Conservation (phyloP, 2,797 vertebrate genomes). For the Esox masquinongy region DNA sequence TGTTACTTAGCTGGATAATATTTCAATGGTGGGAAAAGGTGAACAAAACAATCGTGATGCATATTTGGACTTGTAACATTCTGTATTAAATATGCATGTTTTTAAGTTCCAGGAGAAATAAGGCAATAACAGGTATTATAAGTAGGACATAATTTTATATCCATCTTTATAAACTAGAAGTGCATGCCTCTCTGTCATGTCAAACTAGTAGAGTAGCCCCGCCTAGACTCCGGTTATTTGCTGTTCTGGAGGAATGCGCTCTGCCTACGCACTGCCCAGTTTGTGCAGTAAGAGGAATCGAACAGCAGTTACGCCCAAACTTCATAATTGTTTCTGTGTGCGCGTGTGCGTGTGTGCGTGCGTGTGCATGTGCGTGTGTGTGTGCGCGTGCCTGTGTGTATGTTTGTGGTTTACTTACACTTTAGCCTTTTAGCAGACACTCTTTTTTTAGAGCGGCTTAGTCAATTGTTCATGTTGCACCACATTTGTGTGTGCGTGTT, state of each 20-base stretch:
- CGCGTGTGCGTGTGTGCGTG: constrained; percentile 9
- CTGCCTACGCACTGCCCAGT: neutral
- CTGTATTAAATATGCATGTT: neutral
- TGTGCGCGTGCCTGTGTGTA: neutral
- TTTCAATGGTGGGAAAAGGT: neutral
- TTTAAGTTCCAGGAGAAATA: neutral
- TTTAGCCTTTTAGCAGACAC: too few relatives aligned
- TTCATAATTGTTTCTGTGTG: neutral
- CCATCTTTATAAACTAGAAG: constrained; percentile 12
- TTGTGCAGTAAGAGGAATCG: constrained; percentile 39
- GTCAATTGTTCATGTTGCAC: constrained; percentile 21
- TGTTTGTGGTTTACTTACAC: too few relatives aligned
- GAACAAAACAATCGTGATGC: neutral
- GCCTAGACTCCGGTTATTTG: constrained; percentile 18
- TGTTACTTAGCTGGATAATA: neutral
- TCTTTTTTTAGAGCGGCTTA: constrained; percentile 22
- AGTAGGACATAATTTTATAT: neutral
- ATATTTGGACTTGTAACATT: neutral
- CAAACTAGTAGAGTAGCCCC: constrained; percentile 17
- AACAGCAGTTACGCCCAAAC: constrained; percentile 40
- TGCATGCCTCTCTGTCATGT: constrained; percentile 33
- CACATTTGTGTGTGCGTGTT: neutral
- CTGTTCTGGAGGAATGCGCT: constrained; percentile 26
- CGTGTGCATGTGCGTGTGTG: constrained; percentile 14
- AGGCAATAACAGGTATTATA: neutral